Evolutionary conservation across 2,113 vertebrate genomes (phyloP).

Genomic region (Malaclemys terrapin): DNA sequence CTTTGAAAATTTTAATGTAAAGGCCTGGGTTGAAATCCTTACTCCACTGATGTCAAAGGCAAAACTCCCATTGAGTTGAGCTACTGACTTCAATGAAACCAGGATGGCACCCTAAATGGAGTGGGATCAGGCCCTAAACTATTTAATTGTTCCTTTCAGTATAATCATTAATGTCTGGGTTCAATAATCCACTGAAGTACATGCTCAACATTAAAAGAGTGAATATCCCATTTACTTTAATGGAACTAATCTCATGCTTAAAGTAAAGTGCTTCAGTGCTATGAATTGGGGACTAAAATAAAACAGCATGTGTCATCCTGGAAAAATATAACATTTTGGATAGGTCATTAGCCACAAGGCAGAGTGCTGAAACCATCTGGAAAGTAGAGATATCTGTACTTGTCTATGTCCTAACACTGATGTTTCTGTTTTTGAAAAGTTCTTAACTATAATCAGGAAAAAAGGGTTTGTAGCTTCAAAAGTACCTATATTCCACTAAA

Average conservation of each 20-base stretch:
- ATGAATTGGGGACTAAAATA: neutral
- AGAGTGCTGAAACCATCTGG: fast-evolving
- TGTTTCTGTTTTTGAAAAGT: neutral
- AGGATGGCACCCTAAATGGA: neutral
- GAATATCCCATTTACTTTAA: neutral
- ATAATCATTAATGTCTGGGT: neutral
- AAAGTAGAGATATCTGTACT: neutral
- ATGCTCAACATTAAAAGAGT: neutral
- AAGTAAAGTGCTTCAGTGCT: neutral
- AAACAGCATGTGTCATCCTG: neutral
- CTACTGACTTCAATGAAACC: neutral
- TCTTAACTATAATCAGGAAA: neutral
- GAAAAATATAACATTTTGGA: neutral
- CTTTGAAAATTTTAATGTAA: conserved; percentile 10
- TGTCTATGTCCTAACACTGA: neutral
- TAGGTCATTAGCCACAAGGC: neutral
- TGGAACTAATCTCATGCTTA: neutral
- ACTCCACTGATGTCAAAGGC: neutral
- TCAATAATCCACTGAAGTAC: neutral
- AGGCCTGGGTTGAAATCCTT: neutral
- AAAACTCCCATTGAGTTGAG: neutral
- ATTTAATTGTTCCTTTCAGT: neutral
- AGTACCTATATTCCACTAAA: neutral
- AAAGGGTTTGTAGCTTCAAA: neutral
- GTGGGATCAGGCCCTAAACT: neutral